phyloP scores from a whole-genome alignment of 2,888 invertebrate species.

The Podabrus alpinus region DNA sequence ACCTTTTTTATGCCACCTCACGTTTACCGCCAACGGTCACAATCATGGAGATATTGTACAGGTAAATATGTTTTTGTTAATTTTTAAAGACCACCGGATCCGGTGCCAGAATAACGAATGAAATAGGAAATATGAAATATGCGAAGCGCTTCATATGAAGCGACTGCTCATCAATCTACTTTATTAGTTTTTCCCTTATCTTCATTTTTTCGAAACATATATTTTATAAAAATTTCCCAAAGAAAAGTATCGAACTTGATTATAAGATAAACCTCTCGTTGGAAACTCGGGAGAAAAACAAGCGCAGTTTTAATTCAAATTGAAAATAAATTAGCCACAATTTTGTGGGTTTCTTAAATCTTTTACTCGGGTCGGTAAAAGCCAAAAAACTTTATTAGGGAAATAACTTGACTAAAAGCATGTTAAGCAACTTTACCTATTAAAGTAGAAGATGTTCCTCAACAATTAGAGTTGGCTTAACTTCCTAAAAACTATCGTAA shows the following conservation, averaged over 20 bases:
- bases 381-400: constrained; percentile 26
- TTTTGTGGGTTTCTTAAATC: not conserved
- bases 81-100: not conserved
- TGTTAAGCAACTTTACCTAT: constrained; percentile 29
- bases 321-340: not conserved
- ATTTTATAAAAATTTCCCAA: not conserved
- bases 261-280: not conserved
- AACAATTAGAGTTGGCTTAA: constrained; percentile 30
- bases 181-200: not conserved
- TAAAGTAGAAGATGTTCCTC: constrained; percentile 23
- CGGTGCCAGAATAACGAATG: not conserved
- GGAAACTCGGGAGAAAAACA: not conserved
- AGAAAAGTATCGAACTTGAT: not conserved
- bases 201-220: not conserved
- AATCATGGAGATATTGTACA: constrained; percentile 88
- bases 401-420: constrained; percentile 27
- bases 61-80: constrained; percentile 52
- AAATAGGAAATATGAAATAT: not conserved
- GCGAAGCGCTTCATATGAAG: not conserved
- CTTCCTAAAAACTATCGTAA: constrained; percentile 32
- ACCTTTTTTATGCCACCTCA: constrained; percentile 88
- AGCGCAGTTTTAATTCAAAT: not conserved
- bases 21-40: constrained; percentile 88
- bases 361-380: constrained; percentile 1
- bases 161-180: not conserved